These are phyloP conservation scores for Laticauda laticaudata DNA, from an alignment of 2,113 vertebrate species.

Conservation along the genomic window DNA sequence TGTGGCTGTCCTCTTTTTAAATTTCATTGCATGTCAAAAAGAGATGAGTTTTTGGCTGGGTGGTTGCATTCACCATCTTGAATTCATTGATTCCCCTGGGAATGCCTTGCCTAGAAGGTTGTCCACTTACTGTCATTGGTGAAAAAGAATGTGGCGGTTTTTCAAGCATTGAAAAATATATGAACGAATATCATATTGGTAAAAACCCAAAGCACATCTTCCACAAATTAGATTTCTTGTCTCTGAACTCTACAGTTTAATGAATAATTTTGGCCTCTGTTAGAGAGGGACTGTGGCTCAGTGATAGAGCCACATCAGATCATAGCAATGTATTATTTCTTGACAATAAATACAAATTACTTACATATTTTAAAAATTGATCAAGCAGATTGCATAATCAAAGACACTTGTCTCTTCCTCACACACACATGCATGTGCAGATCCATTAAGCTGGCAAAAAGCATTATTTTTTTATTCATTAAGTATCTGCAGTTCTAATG, in stretches of 20 bases:
- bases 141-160: not conserved
- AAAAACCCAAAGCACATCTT: not conserved
- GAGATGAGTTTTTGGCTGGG: not conserved
- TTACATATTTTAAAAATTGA: not conserved
- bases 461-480: slow-evolving; percentile 2
- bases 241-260: not conserved
- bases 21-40: not conserved
- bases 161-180: not conserved
- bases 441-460: not conserved
- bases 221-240: not conserved
- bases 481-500: slow-evolving; percentile 31
- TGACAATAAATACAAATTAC: not conserved
- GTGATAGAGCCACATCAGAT: not conserved
- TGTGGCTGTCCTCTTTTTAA: not conserved
- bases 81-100: not conserved
- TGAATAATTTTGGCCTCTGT: not conserved
- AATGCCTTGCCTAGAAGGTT: not conserved
- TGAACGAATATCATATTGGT: not conserved
- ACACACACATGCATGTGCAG: not conserved
- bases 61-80: not conserved
- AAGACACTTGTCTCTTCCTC: not conserved
- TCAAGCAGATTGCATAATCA: not conserved
- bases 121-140: not conserved
- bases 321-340: not conserved
- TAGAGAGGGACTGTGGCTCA: not conserved